Percentiles rank a stretch among this genome's conserved stretches.
These are phyloP conservation scores for Sminthurides bifidus DNA, from an alignment of 1,140 invertebrate species.

Conservation along the genomic window DNA sequence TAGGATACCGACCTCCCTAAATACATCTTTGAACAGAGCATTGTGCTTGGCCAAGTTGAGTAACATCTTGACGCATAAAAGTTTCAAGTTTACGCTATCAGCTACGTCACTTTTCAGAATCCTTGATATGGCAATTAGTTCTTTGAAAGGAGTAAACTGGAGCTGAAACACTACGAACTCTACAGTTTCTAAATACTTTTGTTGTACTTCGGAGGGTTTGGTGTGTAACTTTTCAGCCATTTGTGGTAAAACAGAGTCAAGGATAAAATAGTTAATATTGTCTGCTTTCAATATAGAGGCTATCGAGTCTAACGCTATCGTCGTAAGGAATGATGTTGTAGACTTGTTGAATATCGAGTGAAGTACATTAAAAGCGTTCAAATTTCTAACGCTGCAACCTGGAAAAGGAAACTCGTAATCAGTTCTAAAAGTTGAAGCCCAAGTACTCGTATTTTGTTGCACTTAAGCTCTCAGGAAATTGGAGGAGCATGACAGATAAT, in stretches of 20 bases:
- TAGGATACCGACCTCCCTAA: conserved; percentile 90
- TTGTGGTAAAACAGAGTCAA: conserved; percentile 74
- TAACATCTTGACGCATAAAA: conserved; percentile 33
- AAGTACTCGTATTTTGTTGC: neutral
- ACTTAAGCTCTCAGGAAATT: neutral
- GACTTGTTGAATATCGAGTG: conserved; percentile 89
- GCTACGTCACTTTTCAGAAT: conserved; percentile 24
- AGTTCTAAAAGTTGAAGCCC: neutral
- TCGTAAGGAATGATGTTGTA: conserved; percentile 67
- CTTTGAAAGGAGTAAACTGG: conserved; percentile 97
- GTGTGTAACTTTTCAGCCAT: conserved; percentile 90
- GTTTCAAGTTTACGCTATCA: conserved; percentile 22
- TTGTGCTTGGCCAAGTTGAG: conserved; percentile 54
- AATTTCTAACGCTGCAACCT: conserved; percentile 72
- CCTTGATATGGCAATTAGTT: conserved; percentile 81
- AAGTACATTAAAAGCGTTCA: conserved; percentile 89
- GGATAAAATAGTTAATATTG: conserved; percentile 96
- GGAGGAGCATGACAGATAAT: neutral
- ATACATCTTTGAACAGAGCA: conserved; percentile 91
- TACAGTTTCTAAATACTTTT: conserved; percentile 88
- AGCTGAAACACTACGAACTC: conserved; percentile 95
- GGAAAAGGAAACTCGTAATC: conserved; percentile 9
- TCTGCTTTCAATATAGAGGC: conserved; percentile 94
- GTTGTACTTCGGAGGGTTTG: conserved; percentile 79
- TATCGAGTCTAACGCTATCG: conserved; percentile 87